A percentile compares a stretch with the other conserved stretches of the same genome.
Evolutionary conservation across 2,113 vertebrate genomes (phyloP).

Genomic region (Cephalopholis sonnerati): DNA sequence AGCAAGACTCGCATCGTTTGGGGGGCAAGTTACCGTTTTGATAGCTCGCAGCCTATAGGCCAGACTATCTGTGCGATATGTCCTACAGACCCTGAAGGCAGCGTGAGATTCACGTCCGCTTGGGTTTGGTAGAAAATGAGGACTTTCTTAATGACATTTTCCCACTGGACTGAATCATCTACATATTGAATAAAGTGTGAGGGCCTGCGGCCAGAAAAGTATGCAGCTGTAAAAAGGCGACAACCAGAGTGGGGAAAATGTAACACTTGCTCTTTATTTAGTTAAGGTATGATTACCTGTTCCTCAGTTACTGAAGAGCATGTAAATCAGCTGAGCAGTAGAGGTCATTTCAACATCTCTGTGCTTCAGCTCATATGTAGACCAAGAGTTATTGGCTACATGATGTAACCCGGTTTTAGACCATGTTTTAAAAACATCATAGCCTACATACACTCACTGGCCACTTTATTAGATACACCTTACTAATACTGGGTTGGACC

Average conservation of each 20-base stretch:
- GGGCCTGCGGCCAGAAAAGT: neutral
- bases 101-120: neutral
- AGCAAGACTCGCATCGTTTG: neutral
- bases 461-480: no score
- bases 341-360: no score
- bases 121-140: conserved; percentile 3
- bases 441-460: no score
- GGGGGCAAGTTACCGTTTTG: neutral
- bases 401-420: no score
- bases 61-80: neutral
- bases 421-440: no score
- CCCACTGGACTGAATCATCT: neutral
- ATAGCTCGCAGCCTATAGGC: neutral
- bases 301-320: neutral
- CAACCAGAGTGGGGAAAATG: neutral
- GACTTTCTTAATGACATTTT: conserved; percentile 24
- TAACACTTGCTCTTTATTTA: neutral
- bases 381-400: no score
- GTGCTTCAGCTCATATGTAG: no score
- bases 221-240: neutral
- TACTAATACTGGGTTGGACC: no score
- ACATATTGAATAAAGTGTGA: neutral
- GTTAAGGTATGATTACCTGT: no score
- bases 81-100: conserved; percentile 37
- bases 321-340: no score